Evolutionary conservation across 2,113 vertebrate species (phyloP).

Genomic region (Seriola rivoliana): DNA sequence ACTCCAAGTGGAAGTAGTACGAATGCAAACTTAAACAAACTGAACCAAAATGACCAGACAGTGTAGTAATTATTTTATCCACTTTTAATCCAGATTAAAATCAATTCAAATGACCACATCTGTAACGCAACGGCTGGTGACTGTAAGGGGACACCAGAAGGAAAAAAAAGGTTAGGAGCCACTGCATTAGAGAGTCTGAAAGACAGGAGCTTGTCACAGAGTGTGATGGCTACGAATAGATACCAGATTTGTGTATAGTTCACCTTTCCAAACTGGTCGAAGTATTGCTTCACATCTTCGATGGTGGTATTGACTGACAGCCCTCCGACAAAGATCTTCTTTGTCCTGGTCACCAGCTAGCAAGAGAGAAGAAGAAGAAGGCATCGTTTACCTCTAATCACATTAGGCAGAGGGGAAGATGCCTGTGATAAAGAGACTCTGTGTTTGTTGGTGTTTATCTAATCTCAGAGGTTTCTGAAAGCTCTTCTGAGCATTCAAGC

Average conservation of each 20-base stretch:
- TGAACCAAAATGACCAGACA: neutral
- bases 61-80: neutral
- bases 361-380: conserved; percentile 65
- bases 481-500: conserved; percentile 32
- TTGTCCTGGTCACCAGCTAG: conserved; percentile 97
- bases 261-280: conserved; percentile 98
- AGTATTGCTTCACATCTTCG: conserved; percentile 97
- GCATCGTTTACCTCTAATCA: conserved; percentile 58
- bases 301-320: conserved; percentile 96
- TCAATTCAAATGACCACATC: neutral
- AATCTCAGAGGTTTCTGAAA: conserved; percentile 48
- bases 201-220: conserved; percentile 2
- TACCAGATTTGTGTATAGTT: conserved; percentile 53
- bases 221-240: conserved; percentile 9
- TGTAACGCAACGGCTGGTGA: neutral
- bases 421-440: conserved; percentile 44
- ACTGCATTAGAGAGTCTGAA: neutral
- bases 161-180: neutral
- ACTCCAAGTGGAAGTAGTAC: neutral
- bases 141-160: neutral
- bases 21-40: neutral
- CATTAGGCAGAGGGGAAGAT: conserved; percentile 48
- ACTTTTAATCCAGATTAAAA: neutral
- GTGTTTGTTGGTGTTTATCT: conserved; percentile 53
- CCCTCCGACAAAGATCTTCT: conserved; percentile 98